Conservation (phyloP, 2,113 vertebrate genomes). For the Muscicapa adusta region DNA sequence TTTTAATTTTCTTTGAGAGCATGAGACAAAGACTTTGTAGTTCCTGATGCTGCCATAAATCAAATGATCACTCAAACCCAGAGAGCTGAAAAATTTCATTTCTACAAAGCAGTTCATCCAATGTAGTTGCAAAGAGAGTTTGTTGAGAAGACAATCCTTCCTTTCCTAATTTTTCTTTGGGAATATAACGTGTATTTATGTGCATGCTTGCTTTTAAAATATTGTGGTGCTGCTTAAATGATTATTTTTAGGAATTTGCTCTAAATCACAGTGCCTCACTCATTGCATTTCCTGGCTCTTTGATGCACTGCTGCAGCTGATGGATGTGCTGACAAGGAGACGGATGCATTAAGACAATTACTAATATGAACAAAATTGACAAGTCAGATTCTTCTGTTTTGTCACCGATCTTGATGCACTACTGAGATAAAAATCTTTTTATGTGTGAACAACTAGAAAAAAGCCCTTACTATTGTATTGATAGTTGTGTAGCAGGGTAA, state of each 20-base stretch:
- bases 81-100: background rate
- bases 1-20: background rate
- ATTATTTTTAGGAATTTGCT: background rate
- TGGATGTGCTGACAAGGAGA: background rate
- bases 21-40: background rate
- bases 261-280: background rate
- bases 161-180: background rate
- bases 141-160: background rate
- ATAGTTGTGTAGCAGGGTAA: background rate
- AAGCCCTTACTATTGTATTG: background rate
- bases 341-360: background rate
- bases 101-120: background rate
- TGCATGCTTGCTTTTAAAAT: background rate
- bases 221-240: background rate
- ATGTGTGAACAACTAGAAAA: background rate
- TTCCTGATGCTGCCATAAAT: background rate
- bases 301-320: background rate
- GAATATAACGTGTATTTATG: background rate
- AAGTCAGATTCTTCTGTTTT: background rate
- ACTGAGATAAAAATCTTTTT: background rate
- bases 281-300: background rate
- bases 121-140: background rate
- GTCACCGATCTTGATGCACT: background rate
- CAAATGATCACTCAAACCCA: background rate
- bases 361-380: background rate